A percentile compares a stretch with the other conserved stretches of the same genome.
These are phyloP conservation scores for Hyposoter dolosus DNA, from an alignment of 2,888 invertebrate genomes.

Conservation along the genomic window DNA sequence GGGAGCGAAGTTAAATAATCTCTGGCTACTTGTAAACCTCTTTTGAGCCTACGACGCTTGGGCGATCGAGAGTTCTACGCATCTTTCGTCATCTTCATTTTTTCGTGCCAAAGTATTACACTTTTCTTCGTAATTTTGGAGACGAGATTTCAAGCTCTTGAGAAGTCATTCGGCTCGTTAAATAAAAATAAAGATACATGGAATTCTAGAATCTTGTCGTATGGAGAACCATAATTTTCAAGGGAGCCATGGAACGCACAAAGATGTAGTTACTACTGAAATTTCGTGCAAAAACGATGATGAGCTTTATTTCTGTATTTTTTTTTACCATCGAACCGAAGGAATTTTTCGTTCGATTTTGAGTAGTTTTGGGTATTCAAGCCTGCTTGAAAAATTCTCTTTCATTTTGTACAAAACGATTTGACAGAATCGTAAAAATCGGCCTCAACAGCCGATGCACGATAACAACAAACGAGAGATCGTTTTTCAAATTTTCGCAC, in stretches of 20 bases:
- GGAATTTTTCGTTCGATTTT: not conserved
- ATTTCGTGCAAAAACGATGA: too few relatives aligned
- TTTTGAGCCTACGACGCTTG: not conserved
- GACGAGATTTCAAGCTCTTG: not conserved
- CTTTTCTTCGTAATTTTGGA: not conserved
- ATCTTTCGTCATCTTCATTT: not conserved
- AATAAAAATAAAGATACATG: not conserved
- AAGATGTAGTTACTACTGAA: too few relatives aligned
- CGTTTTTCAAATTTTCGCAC: not conserved
- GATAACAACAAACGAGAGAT: not conserved
- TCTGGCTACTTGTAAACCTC: not conserved
- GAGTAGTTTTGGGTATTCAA: not conserved
- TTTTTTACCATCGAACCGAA: not conserved
- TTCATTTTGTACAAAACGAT: not conserved
- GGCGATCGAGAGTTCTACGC: not conserved
- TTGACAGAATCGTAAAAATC: not conserved
- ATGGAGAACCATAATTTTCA: too few relatives aligned
- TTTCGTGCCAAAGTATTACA: not conserved
- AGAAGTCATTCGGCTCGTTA: not conserved
- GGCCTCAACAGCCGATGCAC: not conserved
- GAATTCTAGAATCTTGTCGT: too few relatives aligned
- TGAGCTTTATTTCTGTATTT: too few relatives aligned
- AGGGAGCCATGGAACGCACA: too few relatives aligned
- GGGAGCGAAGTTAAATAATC: not conserved
- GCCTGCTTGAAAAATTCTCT: not conserved